These are phyloP conservation scores for Daboia siamensis DNA, from an alignment of 2,113 vertebrate genomes.

Conservation along the genomic window DNA sequence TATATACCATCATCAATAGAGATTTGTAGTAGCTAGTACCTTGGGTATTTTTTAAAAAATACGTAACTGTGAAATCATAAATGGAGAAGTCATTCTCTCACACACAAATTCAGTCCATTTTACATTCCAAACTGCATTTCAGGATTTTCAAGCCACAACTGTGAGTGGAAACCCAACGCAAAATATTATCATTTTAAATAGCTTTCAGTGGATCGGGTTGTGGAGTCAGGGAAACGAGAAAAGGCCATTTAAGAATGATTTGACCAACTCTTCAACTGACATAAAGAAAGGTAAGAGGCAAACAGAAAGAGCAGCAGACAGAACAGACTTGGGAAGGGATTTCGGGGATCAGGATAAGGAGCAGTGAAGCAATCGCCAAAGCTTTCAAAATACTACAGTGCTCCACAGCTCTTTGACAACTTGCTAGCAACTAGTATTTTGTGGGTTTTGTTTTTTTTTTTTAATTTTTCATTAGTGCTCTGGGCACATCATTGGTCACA, in stretches of 20 bases:
- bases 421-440: constrained; percentile 66
- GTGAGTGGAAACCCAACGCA: constrained; percentile 62
- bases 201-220: constrained; percentile 44
- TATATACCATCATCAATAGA: constrained; percentile 51
- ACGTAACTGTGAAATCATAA: constrained; percentile 50
- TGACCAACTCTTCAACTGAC: constrained; percentile 71
- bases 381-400: constrained; percentile 64
- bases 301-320: constrained; percentile 52
- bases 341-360: constrained; percentile 31
- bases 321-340: neutral
- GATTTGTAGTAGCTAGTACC: constrained; percentile 52
- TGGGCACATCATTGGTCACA: constrained; percentile 78
- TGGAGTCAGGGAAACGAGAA: neutral
- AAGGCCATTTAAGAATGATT: constrained; percentile 61
- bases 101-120: constrained; percentile 51
- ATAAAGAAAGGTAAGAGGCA: constrained; percentile 34
- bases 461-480: constrained; percentile 64
- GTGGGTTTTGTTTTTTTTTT: neutral
- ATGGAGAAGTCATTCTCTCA: constrained; percentile 58
- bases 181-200: constrained; percentile 62
- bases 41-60: constrained; percentile 36
- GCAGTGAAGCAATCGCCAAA: constrained; percentile 61
- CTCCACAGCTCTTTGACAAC: constrained; percentile 60
- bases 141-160: constrained; percentile 76
- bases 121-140: constrained; percentile 46